phyloP scores from a whole-genome alignment of 2,113 vertebrate genomes.

The Damaliscus lunatus region DNA sequence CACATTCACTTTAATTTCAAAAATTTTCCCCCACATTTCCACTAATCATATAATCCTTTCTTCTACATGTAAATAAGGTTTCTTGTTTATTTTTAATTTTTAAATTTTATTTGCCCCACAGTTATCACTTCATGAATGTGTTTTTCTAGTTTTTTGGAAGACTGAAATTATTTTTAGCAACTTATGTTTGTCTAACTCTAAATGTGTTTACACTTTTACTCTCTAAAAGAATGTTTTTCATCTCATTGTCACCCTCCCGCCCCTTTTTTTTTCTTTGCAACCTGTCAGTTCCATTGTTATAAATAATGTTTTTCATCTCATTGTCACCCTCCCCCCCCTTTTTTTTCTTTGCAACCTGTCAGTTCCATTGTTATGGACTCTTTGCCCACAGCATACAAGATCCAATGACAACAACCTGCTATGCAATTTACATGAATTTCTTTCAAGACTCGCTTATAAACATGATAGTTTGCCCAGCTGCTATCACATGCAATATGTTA shows the following conservation, averaged over 20 bases:
- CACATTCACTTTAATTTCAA: neutral
- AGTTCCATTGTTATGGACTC: neutral
- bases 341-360: neutral
- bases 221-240: neutral
- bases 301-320: neutral
- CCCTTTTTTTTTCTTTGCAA: neutral
- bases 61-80: neutral
- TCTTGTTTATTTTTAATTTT: neutral
- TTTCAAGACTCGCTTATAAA: slow-evolving; percentile 69
- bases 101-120: neutral
- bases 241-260: neutral
- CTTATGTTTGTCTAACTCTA: neutral
- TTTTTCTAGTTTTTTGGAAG: neutral
- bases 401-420: slow-evolving; percentile 42
- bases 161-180: neutral
- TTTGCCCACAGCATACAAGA: slow-evolving; percentile 23
- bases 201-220: neutral
- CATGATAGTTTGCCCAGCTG: slow-evolving; percentile 63
- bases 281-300: too few relatives aligned
- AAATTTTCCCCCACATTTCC: neutral
- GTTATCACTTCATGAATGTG: neutral
- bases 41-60: neutral
- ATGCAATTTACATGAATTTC: slow-evolving; percentile 63
- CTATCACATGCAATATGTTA: slow-evolving; percentile 61
- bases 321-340: neutral